phyloP scores from a whole-genome alignment of 2,888 invertebrate genomes.

The Strigamia transsilvanica region DNA sequence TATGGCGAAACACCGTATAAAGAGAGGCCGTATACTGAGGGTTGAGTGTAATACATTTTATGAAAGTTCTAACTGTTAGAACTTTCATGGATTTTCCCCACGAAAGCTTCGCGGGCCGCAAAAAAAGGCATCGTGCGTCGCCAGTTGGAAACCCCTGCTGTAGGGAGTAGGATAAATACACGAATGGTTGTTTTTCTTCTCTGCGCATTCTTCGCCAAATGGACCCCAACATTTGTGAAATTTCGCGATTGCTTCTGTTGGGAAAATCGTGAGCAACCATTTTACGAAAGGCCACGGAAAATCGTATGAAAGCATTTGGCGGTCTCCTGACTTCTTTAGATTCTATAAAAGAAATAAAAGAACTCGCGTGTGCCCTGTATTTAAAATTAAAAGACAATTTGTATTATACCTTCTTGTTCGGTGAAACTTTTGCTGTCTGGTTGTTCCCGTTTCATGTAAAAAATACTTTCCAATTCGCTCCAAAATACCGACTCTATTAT shows the following conservation, averaged over 20 bases:
- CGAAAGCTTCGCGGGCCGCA: no score
- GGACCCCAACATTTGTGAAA: conserved; percentile 40
- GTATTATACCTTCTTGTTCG: background rate
- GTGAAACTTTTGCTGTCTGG: background rate
- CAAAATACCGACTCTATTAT: background rate
- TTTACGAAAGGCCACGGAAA: conserved; percentile 50
- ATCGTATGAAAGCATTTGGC: conserved; percentile 50
- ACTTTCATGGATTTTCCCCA: no score
- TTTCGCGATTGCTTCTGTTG: conserved; percentile 44
- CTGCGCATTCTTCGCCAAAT: conserved; percentile 46
- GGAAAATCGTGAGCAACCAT: conserved; percentile 40
- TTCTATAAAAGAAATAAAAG: conserved; percentile 7
- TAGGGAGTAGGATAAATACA: conserved; percentile 1
- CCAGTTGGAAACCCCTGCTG: no score
- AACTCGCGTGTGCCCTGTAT: no score
- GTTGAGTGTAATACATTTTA: no score
- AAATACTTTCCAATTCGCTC: background rate
- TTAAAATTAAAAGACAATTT: background rate
- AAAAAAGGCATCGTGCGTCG: no score
- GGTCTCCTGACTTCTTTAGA: conserved; percentile 39
- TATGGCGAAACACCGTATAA: no score
- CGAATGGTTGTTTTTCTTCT: conserved; percentile 51
- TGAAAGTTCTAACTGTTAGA: no score
- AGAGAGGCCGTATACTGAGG: no score
- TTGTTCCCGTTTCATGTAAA: background rate